Percentiles rank a stretch among this genome's conserved stretches.
These are phyloP conservation scores for Euclidia mi DNA, from an alignment of 2,888 invertebrate genomes.

Conservation along the genomic window DNA sequence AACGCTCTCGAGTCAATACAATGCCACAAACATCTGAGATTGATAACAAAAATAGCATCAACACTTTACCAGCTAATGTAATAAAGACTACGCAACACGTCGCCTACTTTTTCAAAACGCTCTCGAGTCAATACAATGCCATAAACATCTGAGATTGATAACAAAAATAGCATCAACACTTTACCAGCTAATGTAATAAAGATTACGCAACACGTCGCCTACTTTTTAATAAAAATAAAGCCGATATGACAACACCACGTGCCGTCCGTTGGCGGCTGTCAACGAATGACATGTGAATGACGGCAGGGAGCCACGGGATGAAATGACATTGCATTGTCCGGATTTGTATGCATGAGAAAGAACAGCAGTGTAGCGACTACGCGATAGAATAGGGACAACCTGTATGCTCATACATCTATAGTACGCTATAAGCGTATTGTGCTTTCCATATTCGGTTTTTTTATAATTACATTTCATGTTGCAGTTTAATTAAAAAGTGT, in stretches of 20 bases:
- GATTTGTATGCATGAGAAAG: constrained; percentile 69
- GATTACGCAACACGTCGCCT: constrained; percentile 27
- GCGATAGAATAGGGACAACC: constrained; percentile 34
- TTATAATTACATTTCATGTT: constrained; percentile 15
- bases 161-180: not conserved
- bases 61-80: too few relatives aligned
- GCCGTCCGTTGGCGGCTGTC: constrained; percentile 78
- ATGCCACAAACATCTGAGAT: too few relatives aligned
- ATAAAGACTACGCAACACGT: too few relatives aligned
- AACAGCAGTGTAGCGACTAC: constrained; percentile 44
- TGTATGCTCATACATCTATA: constrained; percentile 19
- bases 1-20: too few relatives aligned
- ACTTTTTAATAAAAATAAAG: constrained; percentile 74
- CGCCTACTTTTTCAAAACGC: too few relatives aligned
- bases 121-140: too few relatives aligned
- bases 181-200: constrained; percentile 22
- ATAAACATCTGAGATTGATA: not conserved
- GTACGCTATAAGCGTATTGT: constrained; percentile 12
- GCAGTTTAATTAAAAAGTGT: constrained; percentile 11
- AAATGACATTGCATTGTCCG: constrained; percentile 64
- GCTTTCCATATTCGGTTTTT: constrained; percentile 21
- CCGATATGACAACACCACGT: constrained; percentile 81
- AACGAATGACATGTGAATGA: constrained; percentile 79
- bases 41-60: too few relatives aligned
- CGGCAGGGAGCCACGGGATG: constrained; percentile 65